phyloP scores from a whole-genome alignment of 2,797 vertebrate genomes.

The Anguilla pacifica region DNA sequence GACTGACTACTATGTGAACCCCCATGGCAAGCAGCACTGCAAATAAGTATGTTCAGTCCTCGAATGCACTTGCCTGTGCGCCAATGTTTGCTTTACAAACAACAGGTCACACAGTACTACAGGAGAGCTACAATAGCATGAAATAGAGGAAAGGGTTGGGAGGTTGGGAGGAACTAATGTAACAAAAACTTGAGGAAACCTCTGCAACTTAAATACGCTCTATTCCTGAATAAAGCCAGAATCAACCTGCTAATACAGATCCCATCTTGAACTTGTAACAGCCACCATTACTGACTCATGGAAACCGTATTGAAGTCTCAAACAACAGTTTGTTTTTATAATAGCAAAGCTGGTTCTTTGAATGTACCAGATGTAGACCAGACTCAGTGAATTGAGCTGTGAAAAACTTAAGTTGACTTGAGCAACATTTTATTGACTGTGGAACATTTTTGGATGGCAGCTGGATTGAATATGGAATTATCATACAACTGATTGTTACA shows the following conservation, averaged over 20 bases:
- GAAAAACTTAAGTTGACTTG: neutral
- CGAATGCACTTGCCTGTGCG: too few species aligned
- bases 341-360: neutral
- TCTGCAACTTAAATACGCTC: neutral
- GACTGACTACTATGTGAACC: neutral
- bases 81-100: neutral
- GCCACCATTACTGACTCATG: neutral
- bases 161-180: neutral
- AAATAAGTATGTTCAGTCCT: too few species aligned
- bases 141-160: neutral
- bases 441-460: neutral
- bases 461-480: neutral
- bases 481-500: neutral
- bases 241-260: neutral
- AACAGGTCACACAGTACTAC: neutral
- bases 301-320: neutral
- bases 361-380: neutral
- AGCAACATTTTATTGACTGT: neutral
- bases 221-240: neutral
- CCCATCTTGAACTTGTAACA: neutral
- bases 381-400: neutral
- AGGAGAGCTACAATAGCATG: neutral
- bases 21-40: neutral
- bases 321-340: neutral
- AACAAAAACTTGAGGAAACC: too few species aligned